Percentiles rank a stretch among this genome's conserved stretches.
phyloP scores from a whole-genome alignment of 2,888 invertebrate species.

The Tenthredo scrophulariae region DNA sequence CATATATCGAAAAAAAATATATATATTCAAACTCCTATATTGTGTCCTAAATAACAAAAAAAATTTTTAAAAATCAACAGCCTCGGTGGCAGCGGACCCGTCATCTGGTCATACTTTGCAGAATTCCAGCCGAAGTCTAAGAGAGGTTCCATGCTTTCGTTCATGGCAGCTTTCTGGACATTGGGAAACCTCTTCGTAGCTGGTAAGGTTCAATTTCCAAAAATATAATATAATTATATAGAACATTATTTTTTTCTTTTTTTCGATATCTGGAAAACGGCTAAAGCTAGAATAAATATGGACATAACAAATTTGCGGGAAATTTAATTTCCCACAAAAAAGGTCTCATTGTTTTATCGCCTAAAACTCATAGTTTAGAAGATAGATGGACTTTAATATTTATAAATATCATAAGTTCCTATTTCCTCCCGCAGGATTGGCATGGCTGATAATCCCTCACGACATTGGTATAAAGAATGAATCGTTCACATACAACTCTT shows the following conservation, averaged over 20 bases:
- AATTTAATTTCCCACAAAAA: no score
- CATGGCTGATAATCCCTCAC: constrained; percentile 81
- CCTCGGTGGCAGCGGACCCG: constrained; percentile 93
- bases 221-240: no score
- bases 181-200: constrained; percentile 95
- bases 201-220: constrained; percentile 82
- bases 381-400: no score
- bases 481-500: constrained; percentile 91
- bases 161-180: constrained; percentile 98
- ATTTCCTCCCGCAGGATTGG: constrained; percentile 77
- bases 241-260: no score
- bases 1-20: constrained; percentile 39
- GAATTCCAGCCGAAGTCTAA: constrained; percentile 96
- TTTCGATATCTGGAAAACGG: no score
- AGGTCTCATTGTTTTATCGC: no score
- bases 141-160: constrained; percentile 94
- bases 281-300: no score
- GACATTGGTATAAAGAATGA: constrained; percentile 85
- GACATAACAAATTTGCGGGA: no score
- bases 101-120: constrained; percentile 97
- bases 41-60: not conserved
- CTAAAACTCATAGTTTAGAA: no score
- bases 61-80: constrained; percentile 78
- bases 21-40: not conserved
- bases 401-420: no score